Evolutionary conservation across 2,888 invertebrate genomes (phyloP), one percentile per base, ranked within the genome.

Genomic region (Harpagoxenus sublaevis): DNA sequence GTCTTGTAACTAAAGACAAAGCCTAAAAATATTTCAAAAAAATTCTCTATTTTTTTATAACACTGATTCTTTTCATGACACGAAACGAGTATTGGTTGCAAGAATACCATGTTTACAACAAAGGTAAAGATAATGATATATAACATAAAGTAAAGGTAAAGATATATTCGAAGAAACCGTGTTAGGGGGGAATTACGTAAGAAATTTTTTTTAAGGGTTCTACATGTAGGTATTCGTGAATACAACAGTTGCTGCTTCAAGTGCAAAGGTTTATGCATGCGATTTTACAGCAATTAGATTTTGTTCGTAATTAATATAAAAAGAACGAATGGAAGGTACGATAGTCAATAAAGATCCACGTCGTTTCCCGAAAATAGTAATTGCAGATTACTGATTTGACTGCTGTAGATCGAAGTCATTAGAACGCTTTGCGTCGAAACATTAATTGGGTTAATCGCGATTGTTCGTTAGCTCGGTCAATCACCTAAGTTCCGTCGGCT

Each of bases 371-470:
- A 70, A 79, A 71, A 10, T 55, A 28, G 4, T 31, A 66, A 84
- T 73, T 73, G 42, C 31, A 39, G 39, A 73, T 62, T 18, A 35
- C 15, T 23, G 77, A 84, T 42, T 79, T 70, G 70, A 84, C 62
- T 71, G 31, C n/a, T 45, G 53, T 28, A 48, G 60, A 70, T 81
- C 77, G 70, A 23, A 81, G 51, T 75, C 66, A 57, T 78, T 66
- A 70, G 66, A 63, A 60, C 45, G 35, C 12, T 23, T 28, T 28
- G 53, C 39, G 23, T 42, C 60, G 55, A 77, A 71, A 75, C 78
- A 70, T 75, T 87, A 84, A 84, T 86, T 84, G 73, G 79, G 73
- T 74, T 70, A 83, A 84, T 74, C 53, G 55, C 35, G 31, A 75
- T 83, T 83, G 68, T 66, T 84, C 74, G 74, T 62, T 60, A 84